Evolutionary conservation across 2,888 invertebrate genomes (phyloP).

Genomic region (Bembecia ichneumoniformis): DNA sequence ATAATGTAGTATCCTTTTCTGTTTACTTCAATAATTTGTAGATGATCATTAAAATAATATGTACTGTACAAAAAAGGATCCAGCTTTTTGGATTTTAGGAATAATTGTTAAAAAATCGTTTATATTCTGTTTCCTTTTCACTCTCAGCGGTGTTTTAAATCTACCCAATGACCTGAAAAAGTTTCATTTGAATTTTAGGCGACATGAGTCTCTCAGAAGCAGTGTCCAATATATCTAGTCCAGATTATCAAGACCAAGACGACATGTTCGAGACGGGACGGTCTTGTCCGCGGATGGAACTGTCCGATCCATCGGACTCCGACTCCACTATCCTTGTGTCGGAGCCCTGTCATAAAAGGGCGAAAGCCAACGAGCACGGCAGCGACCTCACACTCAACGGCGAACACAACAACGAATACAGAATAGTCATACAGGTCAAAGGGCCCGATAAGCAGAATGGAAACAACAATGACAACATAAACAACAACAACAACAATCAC

Average conservation of each 20-base stretch:
- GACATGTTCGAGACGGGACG: constrained; percentile 84
- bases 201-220: constrained; percentile 89
- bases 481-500: constrained; percentile 53
- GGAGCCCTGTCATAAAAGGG: constrained; percentile 77
- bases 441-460: constrained; percentile 55
- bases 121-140: too few species aligned
- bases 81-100: too few species aligned
- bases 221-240: constrained; percentile 90
- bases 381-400: constrained; percentile 74
- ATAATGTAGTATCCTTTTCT: too few species aligned
- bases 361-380: constrained; percentile 63
- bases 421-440: constrained; percentile 85
- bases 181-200: constrained; percentile 49
- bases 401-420: constrained; percentile 67
- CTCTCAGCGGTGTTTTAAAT: too few species aligned
- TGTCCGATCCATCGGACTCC: constrained; percentile 91
- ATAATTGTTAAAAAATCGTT: too few species aligned
- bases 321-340: constrained; percentile 90
- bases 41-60: too few species aligned
- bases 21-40: too few species aligned
- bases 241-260: constrained; percentile 91
- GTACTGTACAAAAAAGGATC: too few species aligned
- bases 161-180: too few species aligned
- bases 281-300: constrained; percentile 85
- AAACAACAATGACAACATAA: constrained; percentile 32